Evolutionary conservation across 2,797 vertebrate genomes (phyloP), one percentile per base, ranked within the genome.

Genomic region (Helostoma temminkii): DNA sequence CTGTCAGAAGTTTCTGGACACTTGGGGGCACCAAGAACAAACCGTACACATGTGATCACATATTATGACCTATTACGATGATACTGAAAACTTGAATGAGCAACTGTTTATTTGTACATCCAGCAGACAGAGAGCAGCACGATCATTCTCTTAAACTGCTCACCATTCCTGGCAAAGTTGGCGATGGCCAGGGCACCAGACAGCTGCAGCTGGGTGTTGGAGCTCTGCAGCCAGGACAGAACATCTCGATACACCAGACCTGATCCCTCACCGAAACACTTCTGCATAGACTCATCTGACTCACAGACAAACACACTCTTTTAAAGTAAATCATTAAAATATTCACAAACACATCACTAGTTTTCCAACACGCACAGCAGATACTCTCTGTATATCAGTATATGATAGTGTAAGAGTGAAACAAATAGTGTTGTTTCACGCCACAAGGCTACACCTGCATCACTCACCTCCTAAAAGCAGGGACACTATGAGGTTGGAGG

Each of bases 401-500:
- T 15, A 21, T 8, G 9, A 21, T 34, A 9, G 18, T 26, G 6
- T 59, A 16, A 32, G 18, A 22, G 45, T 8, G n/a, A 18, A 3
- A 57, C 18, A 49, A 21, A 37, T 24, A 53, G 18, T 32, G 18
- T 24, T 32, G 6, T 8, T 9, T 0, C 3, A 19, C 14, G 22
- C 0, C 3, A 19, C 14, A 26, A 7, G 28, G 34, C 21, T 52
- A 2, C n/a, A 12, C 5, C 14, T 37, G 19, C 41, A 36, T 53
- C 39, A 78, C 92, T 91, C 86, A 97, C 96, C 96, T 91, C 95
- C 96, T 62, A 96, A 91, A 48, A 97, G 94, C 45, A 97, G 85
- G 9, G 95, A 95, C 26, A 97, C 95, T 0, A 96, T 96, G 67
- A 97, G 95, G 89, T 96, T 96, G 3, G 96, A 96, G 25, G 95